A percentile compares a stretch with the other conserved stretches of the same genome.
These are phyloP conservation scores for Menidia menidia DNA, from an alignment of 2,797 vertebrate species.

Conservation along the genomic window DNA sequence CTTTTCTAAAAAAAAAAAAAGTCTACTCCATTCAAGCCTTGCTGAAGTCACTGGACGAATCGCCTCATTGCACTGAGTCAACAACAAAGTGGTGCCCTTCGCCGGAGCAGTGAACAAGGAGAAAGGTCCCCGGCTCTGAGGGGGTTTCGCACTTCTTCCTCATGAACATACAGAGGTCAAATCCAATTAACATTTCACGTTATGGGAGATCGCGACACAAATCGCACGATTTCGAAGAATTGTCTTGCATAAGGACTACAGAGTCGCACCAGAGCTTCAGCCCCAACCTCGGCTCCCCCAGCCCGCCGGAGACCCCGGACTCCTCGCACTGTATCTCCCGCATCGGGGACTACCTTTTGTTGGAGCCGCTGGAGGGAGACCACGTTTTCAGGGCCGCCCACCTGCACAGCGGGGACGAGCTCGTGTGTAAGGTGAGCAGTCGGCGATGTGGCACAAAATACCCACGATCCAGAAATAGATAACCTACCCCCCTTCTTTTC, in stretches of 20 bases:
- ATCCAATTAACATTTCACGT: conserved; percentile 98
- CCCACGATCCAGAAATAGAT: neutral
- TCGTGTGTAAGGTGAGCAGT: conserved; percentile 95
- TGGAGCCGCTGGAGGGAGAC: conserved; percentile 98
- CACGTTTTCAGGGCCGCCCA: conserved; percentile 97
- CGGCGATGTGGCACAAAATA: conserved; percentile 1
- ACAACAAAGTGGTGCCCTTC: conserved; percentile 35
- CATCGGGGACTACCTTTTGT: conserved; percentile 98
- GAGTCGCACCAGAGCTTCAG: conserved; percentile 97
- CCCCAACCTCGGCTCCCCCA: conserved; percentile 97
- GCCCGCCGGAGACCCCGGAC: conserved; percentile 98
- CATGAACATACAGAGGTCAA: conserved; percentile 99
- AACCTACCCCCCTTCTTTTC: neutral
- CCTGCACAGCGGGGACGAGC: conserved; percentile 97
- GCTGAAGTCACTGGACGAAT: conserved; percentile 2
- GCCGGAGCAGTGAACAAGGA: conserved; percentile 29
- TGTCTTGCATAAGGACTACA: conserved; percentile 92
- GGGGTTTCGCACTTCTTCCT: conserved; percentile 86
- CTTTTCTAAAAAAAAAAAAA: neutral
- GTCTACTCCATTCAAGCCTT: neutral
- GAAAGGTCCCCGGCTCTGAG: conserved; percentile 58
- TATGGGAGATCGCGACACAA: conserved; percentile 99
- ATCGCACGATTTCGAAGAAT: conserved; percentile 97
- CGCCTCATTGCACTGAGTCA: conserved; percentile 29
- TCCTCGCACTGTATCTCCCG: conserved; percentile 98